Conservation (phyloP, 2,797 vertebrate species). For the Hafferia zeledoni region DNA sequence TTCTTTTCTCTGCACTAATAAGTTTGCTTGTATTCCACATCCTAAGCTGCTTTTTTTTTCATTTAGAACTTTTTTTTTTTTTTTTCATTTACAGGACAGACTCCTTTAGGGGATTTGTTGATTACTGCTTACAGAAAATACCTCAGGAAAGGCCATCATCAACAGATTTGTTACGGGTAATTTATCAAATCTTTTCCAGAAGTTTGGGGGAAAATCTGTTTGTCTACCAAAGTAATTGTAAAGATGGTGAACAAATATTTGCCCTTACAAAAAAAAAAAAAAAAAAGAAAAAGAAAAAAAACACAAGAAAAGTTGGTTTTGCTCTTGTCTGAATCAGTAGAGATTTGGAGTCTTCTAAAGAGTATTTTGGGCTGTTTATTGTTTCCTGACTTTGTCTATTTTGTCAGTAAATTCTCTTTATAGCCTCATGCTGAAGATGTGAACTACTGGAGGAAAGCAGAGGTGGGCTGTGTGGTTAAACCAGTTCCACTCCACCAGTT, state of each 20-base stretch:
- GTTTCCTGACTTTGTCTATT: not conserved
- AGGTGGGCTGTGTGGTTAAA: not conserved
- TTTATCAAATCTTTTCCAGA: slow-evolving; percentile 37
- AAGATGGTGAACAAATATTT: not conserved
- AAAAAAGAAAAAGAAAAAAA: not conserved
- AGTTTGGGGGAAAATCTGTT: not conserved
- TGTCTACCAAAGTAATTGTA: not conserved
- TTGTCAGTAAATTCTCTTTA: not conserved
- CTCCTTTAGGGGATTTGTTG: slow-evolving; percentile 95
- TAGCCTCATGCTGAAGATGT: not conserved
- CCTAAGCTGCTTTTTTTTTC: slow-evolving; percentile 36
- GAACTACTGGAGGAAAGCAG: not conserved
- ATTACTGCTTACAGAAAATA: slow-evolving; percentile 99
- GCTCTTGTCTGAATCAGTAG: not conserved
- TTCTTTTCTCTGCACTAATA: not conserved
- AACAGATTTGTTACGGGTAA: slow-evolving; percentile 93
- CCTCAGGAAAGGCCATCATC: slow-evolving; percentile 98
- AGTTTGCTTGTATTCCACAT: not conserved
- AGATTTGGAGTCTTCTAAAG: not conserved
- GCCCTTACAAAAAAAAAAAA: not conserved
- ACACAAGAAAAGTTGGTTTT: not conserved
- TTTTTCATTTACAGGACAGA: slow-evolving; percentile 85
- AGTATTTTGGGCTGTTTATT: not conserved
- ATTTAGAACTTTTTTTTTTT: not conserved
- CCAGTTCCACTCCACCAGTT: accelerated